Evolutionary conservation across 2,797 vertebrate genomes (phyloP).

Genomic region (Muscicapa comitata): DNA sequence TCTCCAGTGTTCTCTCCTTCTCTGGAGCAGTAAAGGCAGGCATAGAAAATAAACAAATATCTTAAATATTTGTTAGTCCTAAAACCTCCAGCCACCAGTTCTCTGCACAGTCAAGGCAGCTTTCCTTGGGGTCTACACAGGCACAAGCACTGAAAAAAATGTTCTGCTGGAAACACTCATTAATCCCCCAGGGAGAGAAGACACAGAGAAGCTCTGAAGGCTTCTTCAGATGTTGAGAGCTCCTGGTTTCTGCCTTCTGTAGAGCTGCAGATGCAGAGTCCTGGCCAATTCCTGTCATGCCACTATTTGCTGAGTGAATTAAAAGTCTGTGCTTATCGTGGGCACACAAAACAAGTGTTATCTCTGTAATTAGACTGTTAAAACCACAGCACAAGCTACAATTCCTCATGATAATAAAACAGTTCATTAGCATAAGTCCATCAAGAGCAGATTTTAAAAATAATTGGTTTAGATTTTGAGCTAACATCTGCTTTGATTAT

Average conservation of each 20-base stretch:
- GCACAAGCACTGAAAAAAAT: neutral
- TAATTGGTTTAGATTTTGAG: conserved; percentile 52
- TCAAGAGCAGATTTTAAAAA: conserved; percentile 40
- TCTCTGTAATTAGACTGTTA: conserved; percentile 36
- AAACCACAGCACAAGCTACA: conserved; percentile 12
- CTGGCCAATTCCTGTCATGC: neutral
- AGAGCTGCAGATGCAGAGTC: neutral
- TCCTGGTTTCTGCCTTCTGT: neutral
- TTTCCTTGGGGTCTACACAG: neutral
- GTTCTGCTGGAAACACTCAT: neutral
- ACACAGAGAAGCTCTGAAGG: neutral
- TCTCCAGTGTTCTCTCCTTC: neutral
- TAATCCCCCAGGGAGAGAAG: neutral
- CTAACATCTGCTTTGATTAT: conserved; percentile 39
- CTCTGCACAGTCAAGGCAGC: rapidly evolving
- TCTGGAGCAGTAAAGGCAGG: neutral
- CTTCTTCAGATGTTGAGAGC: neutral
- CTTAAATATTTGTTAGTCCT: neutral
- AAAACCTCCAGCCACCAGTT: neutral
- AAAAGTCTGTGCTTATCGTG: neutral
- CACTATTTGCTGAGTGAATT: neutral
- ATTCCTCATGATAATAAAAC: conserved; percentile 6
- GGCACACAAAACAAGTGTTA: conserved; percentile 13
- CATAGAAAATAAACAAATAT: neutral
- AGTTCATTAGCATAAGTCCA: conserved; percentile 39